phyloP scores from a whole-genome alignment of 2,888 invertebrate genomes.

The Eupithecia subumbrata region DNA sequence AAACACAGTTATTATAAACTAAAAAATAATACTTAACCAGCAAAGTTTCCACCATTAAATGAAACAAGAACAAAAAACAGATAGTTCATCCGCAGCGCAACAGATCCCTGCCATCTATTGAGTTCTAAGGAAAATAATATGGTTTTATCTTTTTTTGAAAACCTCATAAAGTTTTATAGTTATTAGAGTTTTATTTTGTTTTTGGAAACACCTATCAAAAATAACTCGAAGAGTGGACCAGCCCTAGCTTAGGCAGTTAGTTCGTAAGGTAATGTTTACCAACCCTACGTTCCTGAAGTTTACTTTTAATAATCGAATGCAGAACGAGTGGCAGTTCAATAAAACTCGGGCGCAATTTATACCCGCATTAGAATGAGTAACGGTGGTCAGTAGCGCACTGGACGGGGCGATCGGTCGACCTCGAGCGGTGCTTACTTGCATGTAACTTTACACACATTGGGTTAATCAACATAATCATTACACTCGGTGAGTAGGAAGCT shows the following conservation, averaged over 20 bases:
- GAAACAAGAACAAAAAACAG: no score
- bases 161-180: no score
- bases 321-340: slow-evolving; percentile 71
- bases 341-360: slow-evolving; percentile 71
- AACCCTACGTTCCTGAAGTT: slow-evolving; percentile 61
- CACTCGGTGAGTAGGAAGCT: background rate
- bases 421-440: background rate
- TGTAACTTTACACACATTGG: background rate
- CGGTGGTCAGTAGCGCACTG: slow-evolving; percentile 68
- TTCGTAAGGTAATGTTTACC: slow-evolving; percentile 8
- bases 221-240: background rate
- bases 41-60: no score
- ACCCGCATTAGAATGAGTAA: slow-evolving; percentile 74
- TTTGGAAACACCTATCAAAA: background rate
- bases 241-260: slow-evolving; percentile 7
- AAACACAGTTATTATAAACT: no score
- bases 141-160: no score
- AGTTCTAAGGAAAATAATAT: no score
- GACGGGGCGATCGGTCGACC: slow-evolving; percentile 45
- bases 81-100: no score
- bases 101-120: no score
- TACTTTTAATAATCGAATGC: slow-evolving; percentile 76
- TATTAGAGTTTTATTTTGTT: no score
- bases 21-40: no score
- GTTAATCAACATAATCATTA: background rate